These are phyloP conservation scores for Ostrea edulis DNA, from an alignment of 1,140 invertebrate species.

Conservation along the genomic window DNA sequence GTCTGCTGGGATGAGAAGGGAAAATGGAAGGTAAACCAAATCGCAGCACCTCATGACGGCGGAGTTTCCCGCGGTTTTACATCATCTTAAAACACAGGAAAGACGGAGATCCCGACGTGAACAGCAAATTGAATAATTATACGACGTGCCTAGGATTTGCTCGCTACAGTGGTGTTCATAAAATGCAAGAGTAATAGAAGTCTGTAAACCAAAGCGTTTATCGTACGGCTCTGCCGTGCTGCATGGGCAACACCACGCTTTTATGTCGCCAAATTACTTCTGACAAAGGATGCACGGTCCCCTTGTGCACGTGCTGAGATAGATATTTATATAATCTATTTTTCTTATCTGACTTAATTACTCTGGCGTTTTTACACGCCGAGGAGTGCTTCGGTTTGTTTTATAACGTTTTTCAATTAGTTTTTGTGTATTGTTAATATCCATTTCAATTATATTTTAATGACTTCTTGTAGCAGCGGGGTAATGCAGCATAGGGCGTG, in stretches of 20 bases:
- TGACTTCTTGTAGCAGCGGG: neutral
- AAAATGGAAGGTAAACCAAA: neutral
- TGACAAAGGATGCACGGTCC: slow-evolving; percentile 27
- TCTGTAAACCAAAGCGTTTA: slow-evolving; percentile 33
- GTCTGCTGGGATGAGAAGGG: slow-evolving; percentile 34
- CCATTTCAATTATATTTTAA: slow-evolving; percentile 38
- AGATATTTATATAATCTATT: slow-evolving; percentile 40
- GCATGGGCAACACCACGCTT: slow-evolving; percentile 37
- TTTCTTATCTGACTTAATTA: slow-evolving; percentile 34
- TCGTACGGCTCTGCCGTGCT: neutral
- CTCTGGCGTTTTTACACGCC: slow-evolving; percentile 36
- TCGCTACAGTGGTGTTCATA: slow-evolving; percentile 10
- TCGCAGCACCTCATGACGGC: slow-evolving; percentile 1
- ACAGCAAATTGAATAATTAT: slow-evolving; percentile 44
- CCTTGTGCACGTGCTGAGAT: slow-evolving; percentile 14
- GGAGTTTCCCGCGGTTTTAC: slow-evolving; percentile 37
- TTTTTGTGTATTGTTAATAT: slow-evolving; percentile 36
- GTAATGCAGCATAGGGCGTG: neutral
- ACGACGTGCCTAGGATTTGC: slow-evolving; percentile 24
- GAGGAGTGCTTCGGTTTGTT: neutral
- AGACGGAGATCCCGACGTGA: slow-evolving; percentile 32
- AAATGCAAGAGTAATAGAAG: slow-evolving; percentile 22
- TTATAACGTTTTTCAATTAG: slow-evolving; percentile 21
- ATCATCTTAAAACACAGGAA: slow-evolving; percentile 45
- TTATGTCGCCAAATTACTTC: slow-evolving; percentile 39